Base-by-base conservation (phyloP, 2,113 vertebrate species). In the Trogon surrucura region DNA sequence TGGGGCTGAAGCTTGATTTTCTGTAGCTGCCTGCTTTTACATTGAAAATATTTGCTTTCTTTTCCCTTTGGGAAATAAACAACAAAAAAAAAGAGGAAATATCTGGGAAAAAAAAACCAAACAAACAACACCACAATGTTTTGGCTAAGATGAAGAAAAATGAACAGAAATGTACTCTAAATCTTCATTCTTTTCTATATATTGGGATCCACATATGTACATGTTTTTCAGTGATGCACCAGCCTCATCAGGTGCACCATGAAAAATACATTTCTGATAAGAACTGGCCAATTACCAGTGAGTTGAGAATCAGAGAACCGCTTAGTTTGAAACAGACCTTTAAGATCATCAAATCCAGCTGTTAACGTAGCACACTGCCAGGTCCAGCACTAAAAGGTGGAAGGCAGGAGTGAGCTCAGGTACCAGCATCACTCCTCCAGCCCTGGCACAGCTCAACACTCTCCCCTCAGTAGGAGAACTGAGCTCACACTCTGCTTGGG, bases 341-440 rank as follows among this genome's bases (percentile, higher is more conserved):
- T 41, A 41, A 41, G 41, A 12, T 41, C 41, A 41, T 41, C 41
- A 13, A 41, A 13, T 41, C 41, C 10, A 11, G 10, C 41, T 41
- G 41, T 41, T 41, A 11, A 41, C 41, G 13, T 41, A 41, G 41
- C 41, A 41, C 41, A 41, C 41, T 41, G 41, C 41, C 41, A 41
- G 41, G 41, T 41, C 41, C 41, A 41, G 13, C 41, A 41, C 41
- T 41, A 41, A 41, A 41, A 41, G 41, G 41, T 41, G 41, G 41
- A 41, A 41, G 6, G 16, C 66, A 44, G 12, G 65, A 66, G 14
- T 0, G 2, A 85, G 22, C 10, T 47, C 1, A 0, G 22, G 11
- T 48, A 71, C 7, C 16, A 66, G 3, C 32, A 41, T 23, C n/a
- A 22, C 13, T 53, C 18, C 29, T 56, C 45, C 32, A 65, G 23